A percentile compares a stretch with the other conserved stretches of the same genome.
Conservation (phyloP, 2,113 vertebrate genomes). For the Mustela nigripes region DNA sequence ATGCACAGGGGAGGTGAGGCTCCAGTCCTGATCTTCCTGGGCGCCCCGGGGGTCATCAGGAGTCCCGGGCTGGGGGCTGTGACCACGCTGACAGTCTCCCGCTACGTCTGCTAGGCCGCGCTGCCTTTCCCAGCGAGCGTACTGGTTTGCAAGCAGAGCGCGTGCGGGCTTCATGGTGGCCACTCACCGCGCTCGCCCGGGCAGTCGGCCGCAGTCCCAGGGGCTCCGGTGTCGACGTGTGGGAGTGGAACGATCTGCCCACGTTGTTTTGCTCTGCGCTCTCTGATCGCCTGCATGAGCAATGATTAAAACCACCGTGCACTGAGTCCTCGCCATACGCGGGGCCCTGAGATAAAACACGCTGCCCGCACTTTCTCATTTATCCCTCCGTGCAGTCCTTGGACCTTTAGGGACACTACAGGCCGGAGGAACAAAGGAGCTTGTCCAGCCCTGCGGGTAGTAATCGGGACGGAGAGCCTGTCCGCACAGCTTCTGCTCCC, state of each 20-base stretch:
- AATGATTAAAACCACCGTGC: background rate
- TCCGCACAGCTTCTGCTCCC: background rate
- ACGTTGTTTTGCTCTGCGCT: background rate
- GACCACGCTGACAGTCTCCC: background rate
- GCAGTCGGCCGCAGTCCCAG: rapidly evolving
- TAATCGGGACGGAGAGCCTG: background rate
- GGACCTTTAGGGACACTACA: no score
- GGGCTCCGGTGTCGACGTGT: background rate
- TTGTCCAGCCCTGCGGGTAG: no score
- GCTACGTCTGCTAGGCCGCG: rapidly evolving
- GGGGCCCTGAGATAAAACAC: no score
- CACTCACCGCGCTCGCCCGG: rapidly evolving
- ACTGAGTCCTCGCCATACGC: background rate
- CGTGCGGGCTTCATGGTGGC: background rate
- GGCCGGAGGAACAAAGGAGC: no score
- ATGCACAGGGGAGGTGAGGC: background rate
- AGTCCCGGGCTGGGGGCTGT: background rate
- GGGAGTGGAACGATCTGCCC: background rate
- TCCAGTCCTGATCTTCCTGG: background rate
- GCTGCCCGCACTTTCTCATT: background rate
- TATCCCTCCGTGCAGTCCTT: background rate
- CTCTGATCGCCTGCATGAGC: background rate
- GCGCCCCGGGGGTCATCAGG: background rate
- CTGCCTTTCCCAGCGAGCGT: background rate
- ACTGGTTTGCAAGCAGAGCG: background rate